Evolutionary conservation across 2,113 vertebrate species (phyloP), one percentile per base, ranked within the genome.

Genomic region (Planiliza haematocheilus): DNA sequence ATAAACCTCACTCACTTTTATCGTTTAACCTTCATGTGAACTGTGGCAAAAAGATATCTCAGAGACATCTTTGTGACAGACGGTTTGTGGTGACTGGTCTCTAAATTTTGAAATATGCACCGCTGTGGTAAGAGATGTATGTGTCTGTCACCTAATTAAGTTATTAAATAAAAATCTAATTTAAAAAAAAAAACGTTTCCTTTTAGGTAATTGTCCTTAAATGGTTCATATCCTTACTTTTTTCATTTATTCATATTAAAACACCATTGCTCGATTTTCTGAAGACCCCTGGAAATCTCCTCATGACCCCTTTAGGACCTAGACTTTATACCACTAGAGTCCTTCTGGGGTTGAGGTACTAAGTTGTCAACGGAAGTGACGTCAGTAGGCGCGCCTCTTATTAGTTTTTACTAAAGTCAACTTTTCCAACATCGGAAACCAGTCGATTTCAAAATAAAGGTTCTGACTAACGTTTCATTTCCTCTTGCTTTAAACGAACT

Each of bases 341-440:
- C 24, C 24, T 5, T 30, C 24, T 30, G 24, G 24, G 24, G 24
- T 30, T 2, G 5, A 30, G 24, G 24, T 30, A 30, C 24, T 30
- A 69, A 41, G 12, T 70, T 83, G 81, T 45, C 1, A 16, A 20
- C 59, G 83, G 75, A 77, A 73, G 50, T 89, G 85, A 91, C 79
- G 88, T 82, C 85, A 88, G 65, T 74, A 81, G 72, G 79, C 53
- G 73, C 64, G 74, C 83, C 85, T 77, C 82, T 65, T 17, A 57
- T 4, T 7, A 8, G 8, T 57, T 72, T 61, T 43, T 1, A 16
- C 1, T 8, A 9, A 5, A 17, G 13, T 49, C 13, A 21, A 14
- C 18, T 4, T 7, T 17, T 2, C 3, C 21, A 12, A 7, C 1
- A 50, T 6, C 45, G 36, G 59, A 76, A 53, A 30, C n/a, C 0